Conservation (phyloP, 2,113 vertebrate species). For the Chlamydotis undulata region DNA sequence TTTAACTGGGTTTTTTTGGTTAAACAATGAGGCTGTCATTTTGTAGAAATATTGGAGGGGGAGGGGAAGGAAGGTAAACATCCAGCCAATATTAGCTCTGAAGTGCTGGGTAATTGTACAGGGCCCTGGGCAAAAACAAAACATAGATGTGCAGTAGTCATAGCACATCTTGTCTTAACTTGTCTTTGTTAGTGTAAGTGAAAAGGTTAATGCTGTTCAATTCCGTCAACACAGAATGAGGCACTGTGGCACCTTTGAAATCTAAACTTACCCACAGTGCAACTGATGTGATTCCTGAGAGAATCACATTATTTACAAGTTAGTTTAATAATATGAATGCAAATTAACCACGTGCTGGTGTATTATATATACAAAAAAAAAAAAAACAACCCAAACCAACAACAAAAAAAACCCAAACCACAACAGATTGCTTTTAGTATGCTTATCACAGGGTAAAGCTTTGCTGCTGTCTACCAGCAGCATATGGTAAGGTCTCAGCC, state of each 20-base stretch:
- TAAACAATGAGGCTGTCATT: slow-evolving; percentile 33
- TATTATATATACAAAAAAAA: not conserved
- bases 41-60: slow-evolving; percentile 3
- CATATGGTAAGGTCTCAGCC: slow-evolving; percentile 67
- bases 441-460: slow-evolving; percentile 63
- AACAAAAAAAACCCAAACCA: not conserved
- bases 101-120: slow-evolving; percentile 75
- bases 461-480: slow-evolving; percentile 68
- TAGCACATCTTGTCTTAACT: slow-evolving; percentile 78
- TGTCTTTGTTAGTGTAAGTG: slow-evolving; percentile 81
- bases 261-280: slow-evolving; percentile 65
- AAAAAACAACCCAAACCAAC: too few relatives aligned
- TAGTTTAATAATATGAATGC: slow-evolving; percentile 45
- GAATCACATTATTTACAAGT: slow-evolving; percentile 58
- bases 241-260: slow-evolving; percentile 71
- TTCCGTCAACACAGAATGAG: slow-evolving; percentile 69
- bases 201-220: slow-evolving; percentile 82
- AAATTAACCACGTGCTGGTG: slow-evolving; percentile 23
- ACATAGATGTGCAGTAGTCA: slow-evolving; percentile 69
- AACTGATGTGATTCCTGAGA: slow-evolving; percentile 61
- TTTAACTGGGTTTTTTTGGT: slow-evolving; percentile 10
- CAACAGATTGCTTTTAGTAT: slow-evolving; percentile 68
- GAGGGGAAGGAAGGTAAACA: slow-evolving; percentile 41
- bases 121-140: slow-evolving; percentile 74
- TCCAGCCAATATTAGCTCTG: slow-evolving; percentile 70